Evolutionary conservation across 2,113 vertebrate species (phyloP), one percentile per base, ranked within the genome.

Genomic region (Paracanthobrama guichenoti): DNA sequence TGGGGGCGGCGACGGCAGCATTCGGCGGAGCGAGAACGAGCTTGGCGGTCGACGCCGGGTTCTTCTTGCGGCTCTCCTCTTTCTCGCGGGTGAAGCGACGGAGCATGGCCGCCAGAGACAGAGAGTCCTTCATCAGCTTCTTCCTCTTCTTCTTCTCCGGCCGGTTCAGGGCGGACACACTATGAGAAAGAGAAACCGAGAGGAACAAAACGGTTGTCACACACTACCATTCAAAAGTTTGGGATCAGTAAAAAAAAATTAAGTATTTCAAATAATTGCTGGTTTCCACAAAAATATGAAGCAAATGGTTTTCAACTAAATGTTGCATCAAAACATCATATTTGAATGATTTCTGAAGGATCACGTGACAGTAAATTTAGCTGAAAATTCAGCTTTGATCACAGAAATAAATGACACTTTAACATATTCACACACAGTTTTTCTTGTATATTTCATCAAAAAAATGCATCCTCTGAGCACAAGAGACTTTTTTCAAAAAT

Each of bases 81-180:
- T 99, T 99, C 92, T 99, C 98, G 66, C 96, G 94, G 69, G 96
- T 96, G 94, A 99, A 98, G 91, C 98, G 97, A 16, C 96, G 94
- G 82, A 99, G 92, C 97, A 99, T 99, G 93, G 97, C 97, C 86
- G 97, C 97, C 88, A 99, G 90, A 86, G 96, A 95, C 62, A 98
- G 89, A 0, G 97, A 96, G 82, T 99, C 97, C 92, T 98, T 99
- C 92, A 97, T 97, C 60, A 97, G 90, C 89, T 97, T 98, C 94
- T 98, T 99, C 89, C 94, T 91, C 93, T 98, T 99, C 89, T 99
- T 99, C 93, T 99, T 99, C 82, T 99, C 97, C 22, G 97, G 96
- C 8, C 98, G 97, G 86, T 96, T 98, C 88, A 99, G 95, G 87
- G 95, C 92, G 74, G 94, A 93, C 87, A 96, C 97, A 82, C 97